A percentile compares a stretch with the other conserved stretches of the same genome.
These are phyloP conservation scores for Neoaliturus tenellus DNA, from an alignment of 2,888 invertebrate genomes.

Conservation along the genomic window DNA sequence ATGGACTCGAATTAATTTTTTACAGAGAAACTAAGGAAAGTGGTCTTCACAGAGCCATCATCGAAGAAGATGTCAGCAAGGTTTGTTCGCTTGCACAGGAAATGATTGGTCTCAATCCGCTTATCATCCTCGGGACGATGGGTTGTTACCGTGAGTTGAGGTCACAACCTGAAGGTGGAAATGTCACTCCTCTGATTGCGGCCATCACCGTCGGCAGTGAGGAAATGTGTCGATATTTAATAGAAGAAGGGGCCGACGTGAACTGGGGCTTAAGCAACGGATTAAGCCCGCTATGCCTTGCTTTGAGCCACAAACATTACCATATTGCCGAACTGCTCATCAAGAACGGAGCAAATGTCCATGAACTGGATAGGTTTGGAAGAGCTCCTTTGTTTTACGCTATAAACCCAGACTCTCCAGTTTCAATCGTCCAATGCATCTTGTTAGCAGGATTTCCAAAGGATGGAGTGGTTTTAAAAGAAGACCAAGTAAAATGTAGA, in stretches of 20 bases:
- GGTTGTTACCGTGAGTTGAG: neutral
- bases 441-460: neutral
- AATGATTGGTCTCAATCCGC: neutral
- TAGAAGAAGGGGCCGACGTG: conserved; percentile 20
- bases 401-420: neutral
- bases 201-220: neutral
- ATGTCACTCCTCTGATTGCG: neutral
- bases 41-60: neutral
- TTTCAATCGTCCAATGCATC: neutral
- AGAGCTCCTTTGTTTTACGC: neutral
- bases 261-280: neutral
- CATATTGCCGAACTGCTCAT: conserved; percentile 7
- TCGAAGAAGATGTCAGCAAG: neutral
- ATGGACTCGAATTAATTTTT: too few relatives aligned
- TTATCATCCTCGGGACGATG: neutral
- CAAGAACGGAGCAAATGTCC: neutral
- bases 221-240: neutral
- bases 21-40: neutral
- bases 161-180: neutral
- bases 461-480: neutral
- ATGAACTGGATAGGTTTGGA: neutral
- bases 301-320: conserved; percentile 9
- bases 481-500: neutral
- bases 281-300: neutral
- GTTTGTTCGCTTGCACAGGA: neutral